Evolutionary conservation across 2,797 vertebrate species (phyloP).

Genomic region (Staurois parvus): DNA sequence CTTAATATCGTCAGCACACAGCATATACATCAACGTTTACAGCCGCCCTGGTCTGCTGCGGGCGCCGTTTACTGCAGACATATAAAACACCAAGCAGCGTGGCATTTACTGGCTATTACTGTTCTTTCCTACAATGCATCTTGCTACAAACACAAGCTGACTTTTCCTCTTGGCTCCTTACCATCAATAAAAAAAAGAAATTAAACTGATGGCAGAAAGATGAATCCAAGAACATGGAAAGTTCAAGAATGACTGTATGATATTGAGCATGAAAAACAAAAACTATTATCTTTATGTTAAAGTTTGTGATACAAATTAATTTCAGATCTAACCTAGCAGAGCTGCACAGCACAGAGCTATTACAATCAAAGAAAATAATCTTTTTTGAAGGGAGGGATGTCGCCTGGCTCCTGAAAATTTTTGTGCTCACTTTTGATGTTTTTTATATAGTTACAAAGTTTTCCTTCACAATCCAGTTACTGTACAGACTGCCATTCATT

Average conservation of each 20-base stretch:
- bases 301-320: background rate
- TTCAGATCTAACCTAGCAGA: background rate
- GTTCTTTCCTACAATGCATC: constrained; percentile 35
- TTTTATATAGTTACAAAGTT: too few species aligned
- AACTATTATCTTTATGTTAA: constrained; percentile 33
- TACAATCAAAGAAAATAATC: background rate
- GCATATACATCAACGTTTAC: constrained; percentile 56
- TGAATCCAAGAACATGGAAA: constrained; percentile 17
- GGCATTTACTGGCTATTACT: constrained; percentile 23
- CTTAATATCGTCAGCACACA: constrained; percentile 48
- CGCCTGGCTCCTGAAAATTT: too few species aligned
- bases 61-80: constrained; percentile 29
- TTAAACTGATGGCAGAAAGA: constrained; percentile 30
- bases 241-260: constrained; percentile 40
- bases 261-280: constrained; percentile 36
- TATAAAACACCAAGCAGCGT: constrained; percentile 32
- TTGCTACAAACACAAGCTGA: constrained; percentile 37
- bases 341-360: background rate
- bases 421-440: too few species aligned
- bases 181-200: constrained; percentile 22
- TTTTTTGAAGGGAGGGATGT: too few species aligned
- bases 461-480: too few species aligned
- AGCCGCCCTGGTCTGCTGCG: constrained; percentile 17
- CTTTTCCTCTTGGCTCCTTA: constrained; percentile 28
- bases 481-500: too few species aligned